Conservation (phyloP, 2,888 invertebrate genomes). For the Lymantria dispar region DNA sequence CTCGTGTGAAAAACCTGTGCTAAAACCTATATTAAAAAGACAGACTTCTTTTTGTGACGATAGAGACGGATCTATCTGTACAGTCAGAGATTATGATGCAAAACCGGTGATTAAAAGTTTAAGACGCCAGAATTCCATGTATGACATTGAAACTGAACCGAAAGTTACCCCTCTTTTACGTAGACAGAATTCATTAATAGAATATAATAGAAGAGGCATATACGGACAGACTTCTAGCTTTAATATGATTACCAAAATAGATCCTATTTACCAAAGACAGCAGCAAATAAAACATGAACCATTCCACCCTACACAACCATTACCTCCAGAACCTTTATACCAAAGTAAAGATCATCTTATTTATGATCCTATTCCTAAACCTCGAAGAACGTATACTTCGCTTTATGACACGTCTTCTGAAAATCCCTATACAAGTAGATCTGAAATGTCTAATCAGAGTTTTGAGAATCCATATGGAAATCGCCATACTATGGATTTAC, state of each 20-base stretch:
- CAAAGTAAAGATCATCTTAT: conserved; percentile 77
- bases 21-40: conserved; percentile 75
- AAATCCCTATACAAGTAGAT: conserved; percentile 67
- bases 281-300: conserved; percentile 77
- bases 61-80: conserved; percentile 70
- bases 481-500: conserved; percentile 65
- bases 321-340: conserved; percentile 79
- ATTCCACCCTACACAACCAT: conserved; percentile 74
- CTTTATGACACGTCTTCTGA: conserved; percentile 72
- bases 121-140: conserved; percentile 76
- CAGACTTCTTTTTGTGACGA: conserved; percentile 79
- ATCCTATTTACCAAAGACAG: conserved; percentile 80
- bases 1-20: conserved; percentile 72
- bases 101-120: conserved; percentile 66
- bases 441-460: conserved; percentile 70
- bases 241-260: conserved; percentile 82
- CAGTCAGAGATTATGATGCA: conserved; percentile 72
- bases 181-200: conserved; percentile 79
- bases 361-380: conserved; percentile 78
- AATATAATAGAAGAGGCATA: conserved; percentile 74
- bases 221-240: conserved; percentile 74
- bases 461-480: conserved; percentile 73
- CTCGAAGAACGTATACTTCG: conserved; percentile 75
- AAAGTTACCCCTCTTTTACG: conserved; percentile 79
- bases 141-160: conserved; percentile 80